These are phyloP conservation scores for Microcebus jonahi DNA, from an alignment of 2,113 vertebrate species.

Conservation along the genomic window DNA sequence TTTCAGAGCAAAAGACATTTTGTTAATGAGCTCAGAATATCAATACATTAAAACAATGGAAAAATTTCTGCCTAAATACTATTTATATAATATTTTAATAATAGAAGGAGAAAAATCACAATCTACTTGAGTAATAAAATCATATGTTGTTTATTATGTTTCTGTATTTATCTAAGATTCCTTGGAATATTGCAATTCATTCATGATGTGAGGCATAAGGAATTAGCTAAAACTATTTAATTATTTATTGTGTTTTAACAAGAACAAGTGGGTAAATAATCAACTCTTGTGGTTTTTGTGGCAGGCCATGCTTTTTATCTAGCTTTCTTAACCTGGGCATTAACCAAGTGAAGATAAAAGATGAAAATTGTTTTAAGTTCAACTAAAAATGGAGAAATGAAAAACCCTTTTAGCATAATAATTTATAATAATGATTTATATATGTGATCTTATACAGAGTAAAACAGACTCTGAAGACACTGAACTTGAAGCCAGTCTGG, in stretches of 20 bases:
- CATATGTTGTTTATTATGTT: not conserved
- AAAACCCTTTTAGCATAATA: not conserved
- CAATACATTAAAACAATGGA: not conserved
- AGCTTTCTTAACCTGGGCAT: not conserved
- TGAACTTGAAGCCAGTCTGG: not conserved
- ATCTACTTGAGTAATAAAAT: not conserved
- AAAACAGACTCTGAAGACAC: not conserved
- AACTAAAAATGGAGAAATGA: not conserved
- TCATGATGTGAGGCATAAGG: not conserved
- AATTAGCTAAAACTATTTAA: not conserved
- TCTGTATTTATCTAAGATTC: not conserved
- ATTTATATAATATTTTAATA: not conserved
- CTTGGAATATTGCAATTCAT: not conserved
- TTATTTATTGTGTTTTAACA: constrained; percentile 11
- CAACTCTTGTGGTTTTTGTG: not conserved
- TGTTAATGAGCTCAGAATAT: constrained; percentile 16
- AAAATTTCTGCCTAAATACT: not conserved
- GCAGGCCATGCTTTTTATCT: not conserved
- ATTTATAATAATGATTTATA: not conserved
- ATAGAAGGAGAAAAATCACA: not conserved
- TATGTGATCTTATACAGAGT: not conserved
- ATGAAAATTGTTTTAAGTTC: not conserved
- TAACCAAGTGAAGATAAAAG: not conserved
- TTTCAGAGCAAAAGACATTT: not conserved
- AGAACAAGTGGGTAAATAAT: not conserved